Evolutionary conservation across 2,113 vertebrate species (phyloP), one percentile per base, ranked within the genome.

Genomic region (Alces alces): DNA sequence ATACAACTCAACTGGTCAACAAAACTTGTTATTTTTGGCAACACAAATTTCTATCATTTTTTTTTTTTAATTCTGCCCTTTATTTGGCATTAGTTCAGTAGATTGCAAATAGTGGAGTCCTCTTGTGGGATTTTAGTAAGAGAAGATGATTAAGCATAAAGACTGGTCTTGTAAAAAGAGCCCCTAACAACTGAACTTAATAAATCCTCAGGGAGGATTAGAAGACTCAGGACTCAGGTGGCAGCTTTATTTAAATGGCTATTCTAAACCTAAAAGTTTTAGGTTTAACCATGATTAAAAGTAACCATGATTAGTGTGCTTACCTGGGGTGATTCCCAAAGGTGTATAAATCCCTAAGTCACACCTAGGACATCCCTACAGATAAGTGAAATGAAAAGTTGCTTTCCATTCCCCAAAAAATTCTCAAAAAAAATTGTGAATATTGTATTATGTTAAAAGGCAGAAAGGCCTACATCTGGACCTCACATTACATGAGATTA

Each of bases 181-280:
- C 1, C 57, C 64, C 19, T 89, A 92, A 96, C 60, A 84, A 43
- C 43, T 21, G 16, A 86, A 30, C 3, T 79, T 70, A 80, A 86
- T 80, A 86, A 61, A 82, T 45, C 94, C 54, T 76, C 54, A 45
- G 43, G 36, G 93, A 82, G 64, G 21, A 70, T 50, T 30, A 80
- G 95, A 79, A 87, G 57, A 66, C 36, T 47, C 50, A 94, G 61
- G 45, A 94, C 80, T 87, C 96, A 96, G 94, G 94, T 91, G 95
- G 89, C 64, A 95, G 52, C 64, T 97, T 96, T 90, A 94, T 94
- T 96, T 94, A 93, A 97, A 90, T 73, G 45, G 36, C 64, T 97
- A 83, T 89, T 88, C 57, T 96, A 86, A 96, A 96, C 15, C 52
- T 84, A 50, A 50, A 50, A 50, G 47, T 50, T 50, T 4, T 50